phyloP scores from a whole-genome alignment of 2,888 invertebrate genomes.

The Cremastinae sp. region DNA sequence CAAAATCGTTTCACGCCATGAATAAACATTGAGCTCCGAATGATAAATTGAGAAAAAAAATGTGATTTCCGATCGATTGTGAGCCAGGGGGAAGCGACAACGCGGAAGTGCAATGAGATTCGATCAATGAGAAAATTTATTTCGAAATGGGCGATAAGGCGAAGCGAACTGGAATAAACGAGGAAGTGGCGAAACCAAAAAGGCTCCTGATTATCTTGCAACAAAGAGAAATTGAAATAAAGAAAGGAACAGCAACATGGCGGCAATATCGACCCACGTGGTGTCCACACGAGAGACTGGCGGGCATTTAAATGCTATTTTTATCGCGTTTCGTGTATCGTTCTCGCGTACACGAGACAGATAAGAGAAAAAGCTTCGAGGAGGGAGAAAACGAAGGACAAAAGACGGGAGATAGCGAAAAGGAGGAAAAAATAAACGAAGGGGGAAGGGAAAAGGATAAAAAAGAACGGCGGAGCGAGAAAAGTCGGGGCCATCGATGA shows the following conservation, averaged over 20 bases:
- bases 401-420: background rate
- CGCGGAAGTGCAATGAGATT: too few species aligned
- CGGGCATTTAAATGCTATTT: constrained; percentile 53
- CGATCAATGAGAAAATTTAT: too few species aligned
- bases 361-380: background rate
- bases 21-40: constrained; percentile 14
- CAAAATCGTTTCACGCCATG: background rate
- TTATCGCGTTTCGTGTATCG: constrained; percentile 36
- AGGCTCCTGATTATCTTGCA: background rate
- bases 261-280: constrained; percentile 42
- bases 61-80: too few species aligned
- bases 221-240: background rate
- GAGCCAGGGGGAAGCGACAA: too few species aligned
- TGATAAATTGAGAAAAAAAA: constrained; percentile 15
- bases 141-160: too few species aligned
- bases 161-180: too few species aligned
- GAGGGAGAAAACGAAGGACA: background rate
- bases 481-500: constrained; percentile 56
- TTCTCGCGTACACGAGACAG: constrained; percentile 21
- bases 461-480: constrained; percentile 63
- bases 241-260: background rate
- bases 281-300: constrained; percentile 27
- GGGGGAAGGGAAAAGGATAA: background rate
- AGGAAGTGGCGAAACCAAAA: too few species aligned
- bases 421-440: constrained; percentile 32